A percentile compares a stretch with the other conserved stretches of the same genome.
These are phyloP conservation scores for Triplophysa rosa DNA, from an alignment of 2,113 vertebrate species.

Conservation along the genomic window DNA sequence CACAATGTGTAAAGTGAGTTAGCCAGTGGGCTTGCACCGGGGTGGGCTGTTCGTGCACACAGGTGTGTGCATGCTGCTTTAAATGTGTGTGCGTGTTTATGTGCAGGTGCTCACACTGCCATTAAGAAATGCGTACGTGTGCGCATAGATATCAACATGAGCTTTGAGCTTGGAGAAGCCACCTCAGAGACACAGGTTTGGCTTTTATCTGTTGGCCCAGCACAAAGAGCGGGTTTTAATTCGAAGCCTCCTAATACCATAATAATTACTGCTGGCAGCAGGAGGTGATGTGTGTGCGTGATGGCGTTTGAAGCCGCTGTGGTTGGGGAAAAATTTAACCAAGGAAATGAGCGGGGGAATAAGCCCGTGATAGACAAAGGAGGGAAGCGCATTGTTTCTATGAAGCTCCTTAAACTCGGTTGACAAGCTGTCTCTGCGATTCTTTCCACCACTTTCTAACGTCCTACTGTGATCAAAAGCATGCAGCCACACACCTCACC, in stretches of 20 bases:
- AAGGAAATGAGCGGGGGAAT: constrained; percentile 72
- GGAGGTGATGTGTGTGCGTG: constrained; percentile 66
- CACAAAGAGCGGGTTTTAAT: constrained; percentile 63
- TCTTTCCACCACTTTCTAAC: constrained; percentile 58
- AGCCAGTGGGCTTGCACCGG: neutral
- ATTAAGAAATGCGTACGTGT: constrained; percentile 20
- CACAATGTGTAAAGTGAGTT: constrained; percentile 31
- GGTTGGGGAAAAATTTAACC: constrained; percentile 66
- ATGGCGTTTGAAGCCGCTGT: constrained; percentile 1
- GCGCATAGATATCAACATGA: constrained; percentile 27
- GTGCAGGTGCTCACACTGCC: neutral
- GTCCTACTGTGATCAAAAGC: constrained; percentile 46
- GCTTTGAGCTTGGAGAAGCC: constrained; percentile 18
- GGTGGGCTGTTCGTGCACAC: neutral
- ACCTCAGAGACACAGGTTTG: constrained; percentile 26
- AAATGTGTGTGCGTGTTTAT: constrained; percentile 14
- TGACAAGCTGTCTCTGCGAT: constrained; percentile 68
- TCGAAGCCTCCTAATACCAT: constrained; percentile 73
- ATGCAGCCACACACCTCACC: neutral
- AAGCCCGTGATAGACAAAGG: constrained; percentile 68
- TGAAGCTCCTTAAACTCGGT: constrained; percentile 63
- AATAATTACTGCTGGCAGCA: constrained; percentile 74
- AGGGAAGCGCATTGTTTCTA: constrained; percentile 55
- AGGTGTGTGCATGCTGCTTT: neutral
- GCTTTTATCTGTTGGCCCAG: constrained; percentile 67